Base-by-base conservation (phyloP, 2,888 invertebrate genomes). In the Pyrgus malvae region DNA sequence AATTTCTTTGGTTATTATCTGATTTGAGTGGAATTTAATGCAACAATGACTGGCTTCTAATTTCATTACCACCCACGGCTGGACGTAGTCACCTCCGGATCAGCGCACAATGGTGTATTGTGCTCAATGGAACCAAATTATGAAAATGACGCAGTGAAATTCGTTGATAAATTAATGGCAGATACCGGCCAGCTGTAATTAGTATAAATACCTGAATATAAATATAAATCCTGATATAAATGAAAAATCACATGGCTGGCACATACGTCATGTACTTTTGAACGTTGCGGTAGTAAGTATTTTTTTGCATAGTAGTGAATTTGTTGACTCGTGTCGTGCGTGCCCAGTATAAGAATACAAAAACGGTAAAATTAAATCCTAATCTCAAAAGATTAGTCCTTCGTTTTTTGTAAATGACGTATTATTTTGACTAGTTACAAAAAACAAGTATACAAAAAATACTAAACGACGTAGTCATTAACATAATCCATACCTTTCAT, bases 41-140 rank as follows among this genome's bases (percentile, higher is more conserved):
- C 78, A 80, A 83, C 80, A 86, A 86, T 86, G 82, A 82, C 80
- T 76, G 70, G 75, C 69, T 78, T 68, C 68, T 85, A 80, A 86
- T 87, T 83, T 83, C 78, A 84, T 87, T 85, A 86, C 87, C 88
- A 83, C 88, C 86, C 83, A 85, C 80, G 65, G 79, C 27, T 57
- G 56, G 54, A 58, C 58, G 55, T 56, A 64, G 57, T 61, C 56
- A 50, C 51, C 56, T 48, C 41, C 38, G 40, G 35, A 56, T 57
- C 59, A 54, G 53, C 62, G 56, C 56, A 81, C 79, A 86, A 85
- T 75, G 65, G 67, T 67, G 69, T 69, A 76, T 83, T 84, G 83
- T 85, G 68, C 74, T 68, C 72, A 74, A 76, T 78, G 70, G 73
- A 76, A 83, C 78, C 78, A 76, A 83, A 85, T 86, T 85, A 83